Conservation (phyloP, 2,888 invertebrate genomes). For the Ptychoptera contaminata region DNA sequence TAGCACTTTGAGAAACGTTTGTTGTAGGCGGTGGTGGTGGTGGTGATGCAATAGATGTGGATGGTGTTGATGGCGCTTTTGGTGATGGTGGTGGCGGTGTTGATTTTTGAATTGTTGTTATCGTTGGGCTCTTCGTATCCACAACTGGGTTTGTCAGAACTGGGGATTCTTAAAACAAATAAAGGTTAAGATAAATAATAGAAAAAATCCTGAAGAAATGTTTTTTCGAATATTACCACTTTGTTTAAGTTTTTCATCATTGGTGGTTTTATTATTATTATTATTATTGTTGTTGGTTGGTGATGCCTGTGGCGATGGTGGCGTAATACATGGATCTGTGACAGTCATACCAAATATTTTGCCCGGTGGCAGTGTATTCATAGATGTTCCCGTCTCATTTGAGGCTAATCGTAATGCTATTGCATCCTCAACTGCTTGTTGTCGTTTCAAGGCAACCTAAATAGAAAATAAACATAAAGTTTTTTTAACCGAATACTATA, state of each 20-base stretch:
- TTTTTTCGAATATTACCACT: neutral
- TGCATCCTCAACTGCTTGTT: constrained; percentile 94
- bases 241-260: neutral
- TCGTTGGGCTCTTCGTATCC: constrained; percentile 9
- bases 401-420: constrained; percentile 84
- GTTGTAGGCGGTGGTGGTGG: constrained; percentile 12
- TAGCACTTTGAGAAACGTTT: constrained; percentile 49
- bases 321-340: constrained; percentile 51
- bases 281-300: too few species aligned
- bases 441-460: constrained; percentile 86
- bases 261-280: neutral
- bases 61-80: constrained; percentile 6
- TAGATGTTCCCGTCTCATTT: constrained; percentile 58
- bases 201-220: neutral
- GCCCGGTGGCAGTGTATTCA: constrained; percentile 68
- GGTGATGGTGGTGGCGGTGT: constrained; percentile 11
- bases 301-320: constrained; percentile 19
- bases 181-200: neutral
- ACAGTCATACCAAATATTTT: constrained; percentile 81
- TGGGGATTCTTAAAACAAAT: constrained; percentile 10
- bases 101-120: neutral
- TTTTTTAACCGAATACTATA: too few species aligned
- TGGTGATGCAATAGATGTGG: constrained; percentile 17
- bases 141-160: constrained; percentile 8
- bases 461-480: constrained; percentile 9